Evolutionary conservation across 64 coral and sea anemone species (phyloP), one percentile per base, ranked within the genome.

Genomic region (Stichodactyla helianthus): DNA sequence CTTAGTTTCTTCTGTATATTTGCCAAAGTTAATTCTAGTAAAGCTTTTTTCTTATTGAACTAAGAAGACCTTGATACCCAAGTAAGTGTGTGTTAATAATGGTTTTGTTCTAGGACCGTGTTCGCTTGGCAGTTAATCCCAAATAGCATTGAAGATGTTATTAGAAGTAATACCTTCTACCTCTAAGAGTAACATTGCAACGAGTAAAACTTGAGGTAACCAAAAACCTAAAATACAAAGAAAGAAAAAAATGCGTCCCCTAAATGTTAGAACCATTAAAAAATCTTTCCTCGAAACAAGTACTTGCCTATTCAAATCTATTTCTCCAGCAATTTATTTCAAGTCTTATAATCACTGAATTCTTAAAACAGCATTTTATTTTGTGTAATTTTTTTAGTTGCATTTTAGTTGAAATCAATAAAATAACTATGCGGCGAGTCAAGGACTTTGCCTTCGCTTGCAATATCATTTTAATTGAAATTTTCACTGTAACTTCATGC

Each of bases 51-150:
- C 88, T 87, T 92, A 90, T 96, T 95, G 79, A 87, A 64, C 91
- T 95, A 95, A 95, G 94, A 93, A 94, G 78, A 55, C 85, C 86
- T 93, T 93, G 91, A 96, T 88, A 96, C 63, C 77, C 52, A 71
- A 71, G 53, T 93, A 96, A 93, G 91, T 89, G 94, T 87, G 91
- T 93, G 79, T 54, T 96, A 96, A 93, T 96, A 96, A 81, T 90
- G 87, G 94, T 96, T 96, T 96, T 96, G 94, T 96, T 82, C 84
- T 7, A 68, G 20, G 25, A 67, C 59, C 94, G 91, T 96, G 91
- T 96, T 93, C 55, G 52, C 91, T 92, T 87, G 91, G 79, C 64
- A 82, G 79, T 86, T 96, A 96, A 96, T 96, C 94, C 92, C 89
- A 71, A 51, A 51, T 14, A 93, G 88, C 87, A 96, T 96, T 90